Evolutionary conservation across 2,888 invertebrate species (phyloP).

Genomic region (Hipparchia sbordonii): DNA sequence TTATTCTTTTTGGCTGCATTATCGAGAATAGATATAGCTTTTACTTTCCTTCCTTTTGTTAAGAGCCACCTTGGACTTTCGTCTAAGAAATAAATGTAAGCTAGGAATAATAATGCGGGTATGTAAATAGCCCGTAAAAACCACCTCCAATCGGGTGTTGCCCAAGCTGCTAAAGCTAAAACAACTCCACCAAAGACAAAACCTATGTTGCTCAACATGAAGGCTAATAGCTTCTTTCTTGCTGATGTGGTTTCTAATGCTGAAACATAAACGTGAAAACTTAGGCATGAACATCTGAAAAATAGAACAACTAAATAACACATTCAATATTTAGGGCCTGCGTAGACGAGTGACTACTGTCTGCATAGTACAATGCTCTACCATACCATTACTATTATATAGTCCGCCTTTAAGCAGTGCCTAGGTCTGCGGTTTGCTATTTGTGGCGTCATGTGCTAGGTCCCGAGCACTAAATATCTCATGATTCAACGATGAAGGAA

Average conservation of each 20-base stretch:
- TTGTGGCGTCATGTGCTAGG: too few relatives aligned
- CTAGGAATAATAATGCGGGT: conserved; percentile 86
- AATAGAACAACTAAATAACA: too few relatives aligned
- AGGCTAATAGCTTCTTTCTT: conserved; percentile 59
- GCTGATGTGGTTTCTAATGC: conserved; percentile 66
- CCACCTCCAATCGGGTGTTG: conserved; percentile 86
- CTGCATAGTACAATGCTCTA: too few relatives aligned
- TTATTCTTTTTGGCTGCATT: conserved; percentile 81
- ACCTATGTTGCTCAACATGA: conserved; percentile 55
- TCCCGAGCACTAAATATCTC: too few relatives aligned
- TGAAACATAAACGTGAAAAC: conserved; percentile 45
- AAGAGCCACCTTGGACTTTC: conserved; percentile 91
- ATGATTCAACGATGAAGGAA: too few relatives aligned
- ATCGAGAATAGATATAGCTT: conserved; percentile 84
- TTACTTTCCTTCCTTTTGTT: conserved; percentile 85
- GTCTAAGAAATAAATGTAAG: conserved; percentile 86
- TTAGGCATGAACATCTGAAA: too few relatives aligned
- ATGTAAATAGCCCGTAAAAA: conserved; percentile 85
- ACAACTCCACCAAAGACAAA: conserved; percentile 54
- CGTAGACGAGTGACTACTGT: too few relatives aligned
- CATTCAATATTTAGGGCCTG: too few relatives aligned
- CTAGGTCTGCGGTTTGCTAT: too few relatives aligned
- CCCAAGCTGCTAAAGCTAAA: conserved; percentile 56
- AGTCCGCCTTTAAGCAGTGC: too few relatives aligned
- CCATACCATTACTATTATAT: too few relatives aligned